Base-by-base conservation (phyloP, 2,113 vertebrate genomes). In the Cephalopterus ornatus region DNA sequence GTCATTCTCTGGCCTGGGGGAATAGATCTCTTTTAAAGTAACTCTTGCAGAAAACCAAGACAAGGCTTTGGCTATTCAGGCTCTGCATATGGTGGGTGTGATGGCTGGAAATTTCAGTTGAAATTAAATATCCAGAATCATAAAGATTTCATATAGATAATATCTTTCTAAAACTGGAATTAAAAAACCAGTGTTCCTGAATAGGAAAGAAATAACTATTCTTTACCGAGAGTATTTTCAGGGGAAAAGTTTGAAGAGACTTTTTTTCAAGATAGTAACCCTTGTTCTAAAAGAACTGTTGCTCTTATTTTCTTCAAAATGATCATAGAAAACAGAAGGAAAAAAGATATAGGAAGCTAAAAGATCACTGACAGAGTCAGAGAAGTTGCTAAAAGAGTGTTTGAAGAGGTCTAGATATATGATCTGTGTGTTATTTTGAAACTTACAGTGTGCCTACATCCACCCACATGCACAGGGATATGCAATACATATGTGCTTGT, bases 81-180 rank as follows among this genome's bases (percentile, higher is more conserved):
- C 22, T 73, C 4, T 49, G 15, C 0, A 0, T 49, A 19, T 32
- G 14, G 8, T 33, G 22, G 4, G 9, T 63, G 18, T 15, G 12
- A 23, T 6, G 20, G 26, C 2, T 78, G 9, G 18, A 67, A 87
- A 84, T 56, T 63, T 67, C 44, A 62, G 10, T 1, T 89, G 27
- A 92, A 26, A 4, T 35, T 73, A 68, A 61, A 68, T 76, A 68
- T 56, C 47, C 3, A 49, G 28, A 72, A 22, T 12, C 8, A 76
- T 19, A 37, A 80, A 56, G 1, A 32, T 65, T 77, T 92, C 5
- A 11, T 16, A n/a, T 18, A 33, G 16, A 44, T 59, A 80, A 39
- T 58, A 63, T 8, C 6, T 55, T 53, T 3, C 8, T 72, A 75
- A 87, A 72, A 16, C 8, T 68, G 18, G 12, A 75, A 44, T 87